phyloP scores from a whole-genome alignment of 2,888 invertebrate genomes.

The Hydroisotoma schaefferi region DNA sequence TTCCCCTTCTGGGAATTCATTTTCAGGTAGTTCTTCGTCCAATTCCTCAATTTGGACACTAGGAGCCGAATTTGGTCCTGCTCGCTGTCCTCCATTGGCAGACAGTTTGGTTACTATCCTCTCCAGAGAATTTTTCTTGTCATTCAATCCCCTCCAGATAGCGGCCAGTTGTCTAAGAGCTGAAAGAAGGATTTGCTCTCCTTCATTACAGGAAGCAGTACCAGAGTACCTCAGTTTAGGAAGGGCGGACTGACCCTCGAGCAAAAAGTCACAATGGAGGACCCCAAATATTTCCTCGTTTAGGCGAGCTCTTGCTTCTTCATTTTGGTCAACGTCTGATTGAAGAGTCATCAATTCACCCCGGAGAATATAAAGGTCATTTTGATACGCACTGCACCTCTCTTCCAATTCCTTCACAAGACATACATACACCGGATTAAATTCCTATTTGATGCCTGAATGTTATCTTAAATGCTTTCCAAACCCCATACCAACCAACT shows the following conservation, averaged over 20 bases:
- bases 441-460: not conserved
- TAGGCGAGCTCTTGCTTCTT: slow-evolving; percentile 39
- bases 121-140: slow-evolving; percentile 53
- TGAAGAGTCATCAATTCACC: slow-evolving; percentile 47
- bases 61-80: too few relatives aligned
- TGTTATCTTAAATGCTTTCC: not conserved
- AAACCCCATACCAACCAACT: not conserved
- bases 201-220: slow-evolving; percentile 28
- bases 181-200: slow-evolving; percentile 37
- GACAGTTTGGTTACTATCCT: slow-evolving; percentile 52
- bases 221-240: slow-evolving; percentile 23
- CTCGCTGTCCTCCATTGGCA: slow-evolving; percentile 17
- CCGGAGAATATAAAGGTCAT: slow-evolving; percentile 43
- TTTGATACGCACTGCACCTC: slow-evolving; percentile 45
- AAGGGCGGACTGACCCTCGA: slow-evolving; percentile 42
- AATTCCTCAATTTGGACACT: not conserved
- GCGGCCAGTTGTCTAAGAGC: slow-evolving; percentile 42
- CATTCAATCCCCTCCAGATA: slow-evolving; percentile 44
- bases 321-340: slow-evolving; percentile 38
- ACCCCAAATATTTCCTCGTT: slow-evolving; percentile 41
- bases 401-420: slow-evolving; percentile 44
- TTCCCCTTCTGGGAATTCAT: not conserved
- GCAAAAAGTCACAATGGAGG: slow-evolving; percentile 42
- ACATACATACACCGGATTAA: slow-evolving; percentile 10
- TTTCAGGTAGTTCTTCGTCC: not conserved